A percentile compares a stretch with the other conserved stretches of the same genome.
Evolutionary conservation across 1,140 invertebrate genomes (phyloP).

Genomic region (Trypoxylus dichotomus): DNA sequence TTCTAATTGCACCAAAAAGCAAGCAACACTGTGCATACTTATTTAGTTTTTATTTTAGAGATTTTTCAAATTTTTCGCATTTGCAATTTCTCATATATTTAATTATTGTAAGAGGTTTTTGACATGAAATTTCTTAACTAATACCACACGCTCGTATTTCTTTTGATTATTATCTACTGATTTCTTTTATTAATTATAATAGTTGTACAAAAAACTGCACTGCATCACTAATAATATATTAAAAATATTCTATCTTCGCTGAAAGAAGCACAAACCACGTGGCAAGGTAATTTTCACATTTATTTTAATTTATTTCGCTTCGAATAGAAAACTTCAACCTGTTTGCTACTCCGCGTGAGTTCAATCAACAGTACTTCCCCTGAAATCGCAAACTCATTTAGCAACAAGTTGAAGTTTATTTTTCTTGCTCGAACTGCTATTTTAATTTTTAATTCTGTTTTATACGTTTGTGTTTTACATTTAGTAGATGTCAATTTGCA

Average conservation of each 20-base stretch:
- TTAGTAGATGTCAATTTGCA: no score
- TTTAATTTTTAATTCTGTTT: neutral
- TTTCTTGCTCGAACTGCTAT: neutral
- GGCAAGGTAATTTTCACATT: constrained; percentile 31
- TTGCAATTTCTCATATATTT: neutral
- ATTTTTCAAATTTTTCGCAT: neutral
- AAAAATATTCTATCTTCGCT: neutral
- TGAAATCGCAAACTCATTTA: neutral
- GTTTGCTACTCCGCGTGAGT: neutral
- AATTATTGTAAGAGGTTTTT: neutral
- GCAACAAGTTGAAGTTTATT: neutral
- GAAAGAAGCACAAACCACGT: constrained; percentile 28
- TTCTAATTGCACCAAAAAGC: constrained; percentile 1
- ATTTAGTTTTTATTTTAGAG: constrained; percentile 11
- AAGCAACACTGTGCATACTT: constrained; percentile 27
- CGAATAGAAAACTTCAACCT: neutral
- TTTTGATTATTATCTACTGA: constrained; percentile 10
- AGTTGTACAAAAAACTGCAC: constrained; percentile 14
- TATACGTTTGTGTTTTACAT: no score
- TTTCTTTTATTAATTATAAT: constrained; percentile 28
- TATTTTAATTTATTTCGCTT: neutral
- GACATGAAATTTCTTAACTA: neutral
- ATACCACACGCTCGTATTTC: constrained; percentile 3
- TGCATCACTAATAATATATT: constrained; percentile 21
- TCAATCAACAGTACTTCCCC: neutral